These are phyloP conservation scores for Resseliella maxima DNA, from an alignment of 2,888 invertebrate species.

Conservation along the genomic window DNA sequence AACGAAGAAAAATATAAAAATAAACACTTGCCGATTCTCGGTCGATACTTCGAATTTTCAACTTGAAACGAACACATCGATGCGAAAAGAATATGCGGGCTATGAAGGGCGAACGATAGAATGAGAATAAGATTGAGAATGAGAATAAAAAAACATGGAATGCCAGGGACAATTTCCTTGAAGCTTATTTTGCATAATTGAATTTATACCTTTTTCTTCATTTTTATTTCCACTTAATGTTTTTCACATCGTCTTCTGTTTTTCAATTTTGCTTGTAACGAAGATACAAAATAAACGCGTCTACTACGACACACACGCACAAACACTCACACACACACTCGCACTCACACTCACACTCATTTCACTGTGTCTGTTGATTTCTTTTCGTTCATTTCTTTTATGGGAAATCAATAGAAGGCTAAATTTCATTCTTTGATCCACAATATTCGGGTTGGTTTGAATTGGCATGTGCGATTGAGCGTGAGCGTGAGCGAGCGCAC, in stretches of 20 bases:
- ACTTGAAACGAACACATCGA: not conserved
- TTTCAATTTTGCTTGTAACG: not conserved
- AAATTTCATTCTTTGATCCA: constrained; percentile 4
- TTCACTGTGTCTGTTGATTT: not conserved
- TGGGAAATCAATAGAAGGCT: constrained; percentile 27
- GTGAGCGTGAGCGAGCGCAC: not conserved
- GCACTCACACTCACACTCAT: not conserved
- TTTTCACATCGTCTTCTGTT: constrained; percentile 15
- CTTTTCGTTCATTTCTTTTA: constrained; percentile 1
- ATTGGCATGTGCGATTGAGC: not conserved
- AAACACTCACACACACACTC: not conserved
- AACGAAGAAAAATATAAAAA: not conserved
- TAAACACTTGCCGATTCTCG: constrained; percentile 18
- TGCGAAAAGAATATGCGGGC: not conserved
- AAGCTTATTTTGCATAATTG: constrained; percentile 53
- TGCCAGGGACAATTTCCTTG: constrained; percentile 41
- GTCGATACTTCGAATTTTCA: constrained; percentile 16
- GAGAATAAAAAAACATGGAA: not conserved
- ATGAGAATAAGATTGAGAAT: not conserved
- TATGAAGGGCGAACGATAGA: too few species aligned
- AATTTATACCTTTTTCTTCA: constrained; percentile 49
- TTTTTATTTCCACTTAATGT: constrained; percentile 44
- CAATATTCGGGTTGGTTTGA: not conserved
- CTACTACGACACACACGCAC: not conserved
- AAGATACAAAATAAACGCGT: not conserved